Percentiles rank a stretch among this genome's conserved stretches.
Conservation (phyloP, 2,113 vertebrate species). For the Sisor rabdophorus region DNA sequence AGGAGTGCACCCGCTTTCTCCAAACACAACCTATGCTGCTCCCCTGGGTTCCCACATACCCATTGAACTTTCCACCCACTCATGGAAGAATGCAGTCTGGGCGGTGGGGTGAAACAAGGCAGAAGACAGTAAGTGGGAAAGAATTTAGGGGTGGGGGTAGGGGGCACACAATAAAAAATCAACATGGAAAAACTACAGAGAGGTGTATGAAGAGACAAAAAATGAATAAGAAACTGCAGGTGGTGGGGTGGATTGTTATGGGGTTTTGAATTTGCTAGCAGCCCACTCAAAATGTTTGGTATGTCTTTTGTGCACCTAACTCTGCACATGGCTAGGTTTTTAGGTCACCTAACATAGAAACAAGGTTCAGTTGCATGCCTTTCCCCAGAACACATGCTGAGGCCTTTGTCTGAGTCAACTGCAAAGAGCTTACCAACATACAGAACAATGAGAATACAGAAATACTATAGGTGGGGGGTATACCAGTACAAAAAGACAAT, state of each 20-base stretch:
- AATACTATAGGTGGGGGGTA: constrained; percentile 15
- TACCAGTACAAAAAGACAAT: constrained; percentile 6
- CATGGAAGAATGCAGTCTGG: constrained; percentile 34
- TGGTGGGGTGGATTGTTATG: constrained; percentile 8
- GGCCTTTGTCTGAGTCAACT: constrained; percentile 38
- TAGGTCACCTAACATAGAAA: constrained; percentile 37
- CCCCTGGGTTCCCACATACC: constrained; percentile 40
- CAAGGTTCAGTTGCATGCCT: constrained; percentile 43
- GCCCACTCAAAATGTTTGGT: constrained; percentile 23
- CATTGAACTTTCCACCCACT: constrained; percentile 48
- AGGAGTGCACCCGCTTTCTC: constrained; percentile 21
- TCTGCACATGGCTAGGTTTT: constrained; percentile 37
- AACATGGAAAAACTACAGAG: constrained; percentile 14
- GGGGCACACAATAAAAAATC: neutral
- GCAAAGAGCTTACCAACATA: constrained; percentile 11
- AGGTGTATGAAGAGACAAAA: neutral
- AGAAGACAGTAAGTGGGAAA: constrained; percentile 23
- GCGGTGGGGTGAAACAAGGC: constrained; percentile 24
- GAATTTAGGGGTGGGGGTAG: neutral
- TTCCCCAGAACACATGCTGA: constrained; percentile 30
- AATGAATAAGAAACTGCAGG: constrained; percentile 6
- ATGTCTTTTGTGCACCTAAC: constrained; percentile 35
- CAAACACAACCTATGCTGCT: constrained; percentile 28
- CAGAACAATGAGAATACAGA: constrained; percentile 5
- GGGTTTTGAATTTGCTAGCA: constrained; percentile 4